These are phyloP conservation scores for Tragopan temminckii DNA, from an alignment of 2,797 vertebrate genomes.

Conservation along the genomic window DNA sequence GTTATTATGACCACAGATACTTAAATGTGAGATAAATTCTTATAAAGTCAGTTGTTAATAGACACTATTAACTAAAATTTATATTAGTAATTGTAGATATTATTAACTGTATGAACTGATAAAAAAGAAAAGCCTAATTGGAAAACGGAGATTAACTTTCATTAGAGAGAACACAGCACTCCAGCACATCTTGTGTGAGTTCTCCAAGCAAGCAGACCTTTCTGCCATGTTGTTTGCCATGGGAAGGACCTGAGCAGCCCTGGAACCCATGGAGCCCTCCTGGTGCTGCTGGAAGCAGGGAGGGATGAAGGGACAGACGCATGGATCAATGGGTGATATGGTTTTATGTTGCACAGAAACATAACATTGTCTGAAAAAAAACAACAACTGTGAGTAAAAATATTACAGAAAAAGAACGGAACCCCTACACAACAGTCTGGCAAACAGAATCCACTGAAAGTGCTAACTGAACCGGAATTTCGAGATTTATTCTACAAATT, in stretches of 20 bases:
- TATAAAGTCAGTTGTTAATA: constrained; percentile 50
- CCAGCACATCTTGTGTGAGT: not conserved
- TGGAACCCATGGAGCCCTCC: not conserved
- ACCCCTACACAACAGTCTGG: not conserved
- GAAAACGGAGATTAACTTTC: constrained; percentile 67
- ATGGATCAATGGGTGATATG: not conserved
- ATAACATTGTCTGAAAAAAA: not conserved
- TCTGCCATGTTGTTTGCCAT: not conserved
- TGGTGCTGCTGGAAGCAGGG: not conserved
- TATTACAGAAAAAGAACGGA: not conserved
- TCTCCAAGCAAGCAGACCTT: not conserved
- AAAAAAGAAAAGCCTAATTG: constrained; percentile 59
- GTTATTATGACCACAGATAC: constrained; percentile 65
- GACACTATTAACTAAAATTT: constrained; percentile 58
- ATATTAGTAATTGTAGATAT: constrained; percentile 56
- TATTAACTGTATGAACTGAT: constrained; percentile 61
- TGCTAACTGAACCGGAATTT: not conserved
- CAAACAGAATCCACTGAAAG: not conserved
- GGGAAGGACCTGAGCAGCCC: not conserved
- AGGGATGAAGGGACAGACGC: not conserved
- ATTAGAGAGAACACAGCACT: not conserved
- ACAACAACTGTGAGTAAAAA: not conserved
- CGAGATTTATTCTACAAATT: constrained; percentile 26
- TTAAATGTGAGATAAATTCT: constrained; percentile 67
- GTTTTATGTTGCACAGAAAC: not conserved